Percentiles rank a stretch among this genome's conserved stretches.
phyloP scores from a whole-genome alignment of 2,797 vertebrate species.

The Crax fasciolata region DNA sequence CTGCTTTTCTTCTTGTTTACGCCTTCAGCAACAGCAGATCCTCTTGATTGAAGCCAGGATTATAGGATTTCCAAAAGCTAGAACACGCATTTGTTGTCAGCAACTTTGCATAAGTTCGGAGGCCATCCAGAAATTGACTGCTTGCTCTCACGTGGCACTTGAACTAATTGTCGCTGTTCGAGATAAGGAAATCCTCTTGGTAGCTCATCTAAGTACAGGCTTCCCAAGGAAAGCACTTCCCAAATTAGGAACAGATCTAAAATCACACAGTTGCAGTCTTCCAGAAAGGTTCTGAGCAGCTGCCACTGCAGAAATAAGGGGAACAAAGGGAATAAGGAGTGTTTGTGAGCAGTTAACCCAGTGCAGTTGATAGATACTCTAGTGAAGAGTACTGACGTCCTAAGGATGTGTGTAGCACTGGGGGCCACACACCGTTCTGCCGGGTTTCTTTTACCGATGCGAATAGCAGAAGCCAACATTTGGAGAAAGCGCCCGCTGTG shows the following conservation, averaged over 20 bases:
- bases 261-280: background rate
- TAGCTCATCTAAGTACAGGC: background rate
- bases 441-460: background rate
- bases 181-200: conserved; percentile 62
- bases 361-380: background rate
- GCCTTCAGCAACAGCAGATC: conserved; percentile 71
- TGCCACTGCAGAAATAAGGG: background rate
- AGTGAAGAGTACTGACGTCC: background rate
- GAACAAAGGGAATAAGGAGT: background rate
- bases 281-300: background rate
- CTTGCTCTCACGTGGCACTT: conserved; percentile 39
- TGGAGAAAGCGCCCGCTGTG: conserved; percentile 61
- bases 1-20: conserved; percentile 63
- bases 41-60: conserved; percentile 71
- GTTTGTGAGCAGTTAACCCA: background rate
- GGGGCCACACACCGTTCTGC: background rate
- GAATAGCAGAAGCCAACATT: conserved; percentile 58
- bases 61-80: conserved; percentile 75
- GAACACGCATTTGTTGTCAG: conserved; percentile 46
- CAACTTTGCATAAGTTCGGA: conserved; percentile 61
- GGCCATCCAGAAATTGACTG: conserved; percentile 54
- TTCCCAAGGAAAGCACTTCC: conserved; percentile 1
- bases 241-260: conserved; percentile 49
- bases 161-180: conserved; percentile 5
- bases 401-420: background rate